Conservation (phyloP, 2,888 invertebrate species). For the Junonia oenone region DNA sequence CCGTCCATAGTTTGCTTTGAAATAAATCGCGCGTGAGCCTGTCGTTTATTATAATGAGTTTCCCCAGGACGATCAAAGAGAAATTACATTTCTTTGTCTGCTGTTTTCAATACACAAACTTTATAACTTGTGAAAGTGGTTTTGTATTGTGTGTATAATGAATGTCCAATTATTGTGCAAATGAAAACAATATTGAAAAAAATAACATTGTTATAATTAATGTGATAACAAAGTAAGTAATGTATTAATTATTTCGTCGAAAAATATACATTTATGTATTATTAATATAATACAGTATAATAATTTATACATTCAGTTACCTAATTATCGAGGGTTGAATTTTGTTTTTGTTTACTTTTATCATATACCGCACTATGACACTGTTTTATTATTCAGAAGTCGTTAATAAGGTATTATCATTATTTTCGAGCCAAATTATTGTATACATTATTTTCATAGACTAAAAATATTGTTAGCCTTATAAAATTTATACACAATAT, state of each 20-base stretch:
- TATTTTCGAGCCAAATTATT: too few species aligned
- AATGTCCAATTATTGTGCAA: too few species aligned
- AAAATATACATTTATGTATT: not conserved
- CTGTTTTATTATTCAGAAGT: not conserved
- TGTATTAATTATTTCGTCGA: not conserved
- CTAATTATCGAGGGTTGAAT: not conserved
- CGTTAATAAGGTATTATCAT: not conserved
- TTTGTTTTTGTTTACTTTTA: not conserved
- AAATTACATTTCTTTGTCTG: too few species aligned
- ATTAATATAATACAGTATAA: not conserved
- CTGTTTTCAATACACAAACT: too few species aligned
- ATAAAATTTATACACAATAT: too few species aligned
- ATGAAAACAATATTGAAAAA: too few species aligned
- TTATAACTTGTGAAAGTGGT: too few species aligned
- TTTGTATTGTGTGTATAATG: too few species aligned
- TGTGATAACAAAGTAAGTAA: not conserved
- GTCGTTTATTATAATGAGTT: not conserved
- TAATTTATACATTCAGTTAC: not conserved
- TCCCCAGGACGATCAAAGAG: not conserved
- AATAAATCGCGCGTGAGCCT: too few species aligned
- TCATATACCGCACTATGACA: not conserved
- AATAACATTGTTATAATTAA: too few species aligned
- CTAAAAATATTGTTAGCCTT: too few species aligned
- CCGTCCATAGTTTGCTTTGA: not conserved
- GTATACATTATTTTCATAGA: too few species aligned